Evolutionary conservation across 1,140 invertebrate genomes (phyloP).

Genomic region (Polypedilum pembai): DNA sequence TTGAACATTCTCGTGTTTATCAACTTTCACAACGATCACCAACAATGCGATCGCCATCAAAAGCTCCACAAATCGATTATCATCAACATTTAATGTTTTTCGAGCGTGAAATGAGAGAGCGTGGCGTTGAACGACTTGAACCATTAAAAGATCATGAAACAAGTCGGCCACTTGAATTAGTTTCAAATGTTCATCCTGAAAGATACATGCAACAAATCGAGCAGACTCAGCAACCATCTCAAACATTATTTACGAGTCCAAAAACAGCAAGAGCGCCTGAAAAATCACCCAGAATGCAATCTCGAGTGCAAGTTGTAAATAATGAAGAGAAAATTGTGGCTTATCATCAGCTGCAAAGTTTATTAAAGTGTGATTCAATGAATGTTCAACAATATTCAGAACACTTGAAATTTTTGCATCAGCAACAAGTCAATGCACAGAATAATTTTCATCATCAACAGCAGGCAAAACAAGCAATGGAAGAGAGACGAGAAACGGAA

Average conservation of each 20-base stretch:
- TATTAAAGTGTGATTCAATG: background rate
- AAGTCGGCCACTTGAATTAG: background rate
- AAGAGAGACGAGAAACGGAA: background rate
- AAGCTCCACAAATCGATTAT: background rate
- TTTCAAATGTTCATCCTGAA: background rate
- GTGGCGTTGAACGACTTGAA: background rate
- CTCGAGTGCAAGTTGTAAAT: background rate
- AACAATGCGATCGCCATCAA: background rate
- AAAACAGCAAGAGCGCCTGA: background rate
- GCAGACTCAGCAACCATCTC: background rate
- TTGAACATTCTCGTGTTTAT: background rate
- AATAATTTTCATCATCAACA: background rate
- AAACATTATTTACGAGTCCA: background rate
- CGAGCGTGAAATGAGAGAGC: background rate
- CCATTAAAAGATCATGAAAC: background rate
- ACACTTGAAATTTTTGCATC: background rate
- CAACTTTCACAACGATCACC: background rate
- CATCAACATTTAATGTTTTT: background rate
- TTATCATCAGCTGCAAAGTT: background rate
- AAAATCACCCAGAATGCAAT: background rate
- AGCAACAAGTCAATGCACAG: background rate
- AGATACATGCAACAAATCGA: background rate
- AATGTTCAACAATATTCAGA: conserved; percentile 1
- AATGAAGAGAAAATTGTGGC: background rate
- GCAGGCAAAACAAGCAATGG: background rate